Evolutionary conservation across 2,113 vertebrate genomes (phyloP).

Genomic region (Oreotragus oreotragus): DNA sequence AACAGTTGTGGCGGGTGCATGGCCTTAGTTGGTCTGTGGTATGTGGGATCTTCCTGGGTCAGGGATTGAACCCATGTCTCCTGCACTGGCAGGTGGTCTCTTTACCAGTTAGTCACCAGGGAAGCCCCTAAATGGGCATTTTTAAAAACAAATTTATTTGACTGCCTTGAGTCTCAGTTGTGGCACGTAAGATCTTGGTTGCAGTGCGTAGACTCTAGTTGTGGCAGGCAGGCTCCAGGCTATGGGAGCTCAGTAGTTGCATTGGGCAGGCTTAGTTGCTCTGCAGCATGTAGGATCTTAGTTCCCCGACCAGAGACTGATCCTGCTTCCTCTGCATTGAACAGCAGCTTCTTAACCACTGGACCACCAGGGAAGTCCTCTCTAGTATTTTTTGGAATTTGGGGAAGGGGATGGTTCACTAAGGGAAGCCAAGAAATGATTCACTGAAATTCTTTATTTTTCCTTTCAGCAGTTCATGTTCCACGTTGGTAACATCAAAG

Average conservation of each 20-base stretch:
- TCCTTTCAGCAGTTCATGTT: conserved; percentile 28
- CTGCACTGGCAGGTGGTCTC: not conserved
- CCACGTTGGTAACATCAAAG: conserved; percentile 16
- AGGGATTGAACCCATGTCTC: not conserved
- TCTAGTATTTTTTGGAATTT: not conserved
- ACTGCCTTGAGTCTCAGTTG: not conserved
- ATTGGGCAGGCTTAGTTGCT: not conserved
- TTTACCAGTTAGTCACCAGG: not conserved
- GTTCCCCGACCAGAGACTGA: not conserved
- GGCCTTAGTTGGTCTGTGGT: not conserved
- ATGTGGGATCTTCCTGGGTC: not conserved
- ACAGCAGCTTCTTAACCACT: not conserved
- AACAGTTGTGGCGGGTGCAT: not conserved
- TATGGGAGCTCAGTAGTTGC: not conserved
- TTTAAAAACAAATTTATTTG: not conserved
- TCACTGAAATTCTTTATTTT: not conserved
- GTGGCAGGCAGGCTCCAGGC: not conserved
- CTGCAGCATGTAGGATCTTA: not conserved
- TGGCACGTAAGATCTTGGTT: not conserved
- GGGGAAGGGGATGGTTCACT: not conserved
- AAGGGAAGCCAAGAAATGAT: not conserved
- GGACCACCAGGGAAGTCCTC: not conserved
- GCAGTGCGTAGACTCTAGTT: not conserved
- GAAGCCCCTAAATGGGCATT: not conserved
- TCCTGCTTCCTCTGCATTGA: not conserved